A percentile compares a stretch with the other conserved stretches of the same genome.
phyloP scores from a whole-genome alignment of 2,797 vertebrate genomes.

The Phrynocephalus guinanensis region DNA sequence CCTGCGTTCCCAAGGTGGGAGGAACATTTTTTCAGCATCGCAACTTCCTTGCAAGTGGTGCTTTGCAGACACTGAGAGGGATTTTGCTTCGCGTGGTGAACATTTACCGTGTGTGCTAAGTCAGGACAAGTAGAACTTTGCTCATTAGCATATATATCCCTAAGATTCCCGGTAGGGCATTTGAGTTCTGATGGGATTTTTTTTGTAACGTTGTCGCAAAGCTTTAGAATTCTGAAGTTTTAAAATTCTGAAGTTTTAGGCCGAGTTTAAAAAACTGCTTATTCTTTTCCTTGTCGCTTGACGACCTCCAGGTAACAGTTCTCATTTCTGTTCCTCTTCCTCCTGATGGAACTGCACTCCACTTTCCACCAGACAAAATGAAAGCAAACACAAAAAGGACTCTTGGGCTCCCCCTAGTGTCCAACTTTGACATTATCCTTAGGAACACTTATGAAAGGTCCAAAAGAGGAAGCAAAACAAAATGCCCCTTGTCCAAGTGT shows the following conservation, averaged over 20 bases:
- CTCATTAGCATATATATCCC: neutral
- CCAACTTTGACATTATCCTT: no score
- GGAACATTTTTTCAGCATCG: neutral
- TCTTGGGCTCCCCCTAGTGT: no score
- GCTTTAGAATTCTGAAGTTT: neutral
- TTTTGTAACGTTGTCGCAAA: neutral
- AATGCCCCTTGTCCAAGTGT: no score
- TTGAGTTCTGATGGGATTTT: neutral
- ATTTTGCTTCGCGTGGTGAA: neutral
- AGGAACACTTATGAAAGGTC: no score
- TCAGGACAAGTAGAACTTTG: neutral
- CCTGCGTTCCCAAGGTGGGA: neutral
- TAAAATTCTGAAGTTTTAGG: neutral
- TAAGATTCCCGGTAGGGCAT: neutral
- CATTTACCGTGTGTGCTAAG: neutral
- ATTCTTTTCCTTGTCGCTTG: no score
- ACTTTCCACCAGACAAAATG: no score
- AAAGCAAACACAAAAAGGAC: no score
- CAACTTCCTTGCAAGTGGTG: neutral
- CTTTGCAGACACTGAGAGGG: neutral
- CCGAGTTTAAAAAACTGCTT: no score
- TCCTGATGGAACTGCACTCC: no score
- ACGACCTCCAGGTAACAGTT: no score
- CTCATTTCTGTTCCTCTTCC: no score
- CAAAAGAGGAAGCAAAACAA: no score